Evolutionary conservation across 1,140 invertebrate species (phyloP), one percentile per base, ranked within the genome.

Genomic region (Apolygus lucorum): DNA sequence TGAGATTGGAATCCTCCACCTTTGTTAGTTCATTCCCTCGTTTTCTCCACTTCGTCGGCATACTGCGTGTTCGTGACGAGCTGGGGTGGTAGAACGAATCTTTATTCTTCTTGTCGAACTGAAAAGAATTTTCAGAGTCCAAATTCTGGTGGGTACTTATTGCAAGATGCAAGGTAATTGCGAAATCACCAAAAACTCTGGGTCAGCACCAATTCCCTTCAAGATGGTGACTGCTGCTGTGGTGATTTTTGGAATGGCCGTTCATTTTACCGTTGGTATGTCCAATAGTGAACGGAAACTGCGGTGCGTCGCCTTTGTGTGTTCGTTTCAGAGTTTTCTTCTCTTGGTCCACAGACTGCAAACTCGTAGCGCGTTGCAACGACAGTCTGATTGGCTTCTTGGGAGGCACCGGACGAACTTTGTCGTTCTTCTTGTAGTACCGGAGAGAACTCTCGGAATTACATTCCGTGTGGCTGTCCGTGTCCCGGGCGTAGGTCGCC

Each of bases 311-410:
- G 1, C 83, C 83, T 70, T 82, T 82, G 68, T 85, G 78, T 69
- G 82, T 84, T 29, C 84, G 77, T 73, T 86, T 85, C 1, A 76
- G 78, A 0, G 82, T 78, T 70, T 83, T 84, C 67, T 75, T 70
- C 76, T 75, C 42, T 1, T 77, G 75, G 70, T 85, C 86, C 0
- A 92, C 84, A 0, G 89, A 91, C 73, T 92, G 90, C 22, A 91
- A 82, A 79, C 90, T 93, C 11, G 87, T 84, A 0, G 91, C 89
- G 72, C 90, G 85, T 75, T 92, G 91, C 0, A 94, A 78, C 0
- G 90, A 93, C 1, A 94, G 77, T 2, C 91, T 80, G 0, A 92
- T 75, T 0, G 91, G 92, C 76, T 94, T 94, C 74, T 91, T 88
- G 21, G 91, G 91, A 2, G 91, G 91, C 21, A 86, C 86, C 2